These are phyloP conservation scores for Cololabis saira DNA, from an alignment of 2,113 vertebrate species.

Conservation along the genomic window DNA sequence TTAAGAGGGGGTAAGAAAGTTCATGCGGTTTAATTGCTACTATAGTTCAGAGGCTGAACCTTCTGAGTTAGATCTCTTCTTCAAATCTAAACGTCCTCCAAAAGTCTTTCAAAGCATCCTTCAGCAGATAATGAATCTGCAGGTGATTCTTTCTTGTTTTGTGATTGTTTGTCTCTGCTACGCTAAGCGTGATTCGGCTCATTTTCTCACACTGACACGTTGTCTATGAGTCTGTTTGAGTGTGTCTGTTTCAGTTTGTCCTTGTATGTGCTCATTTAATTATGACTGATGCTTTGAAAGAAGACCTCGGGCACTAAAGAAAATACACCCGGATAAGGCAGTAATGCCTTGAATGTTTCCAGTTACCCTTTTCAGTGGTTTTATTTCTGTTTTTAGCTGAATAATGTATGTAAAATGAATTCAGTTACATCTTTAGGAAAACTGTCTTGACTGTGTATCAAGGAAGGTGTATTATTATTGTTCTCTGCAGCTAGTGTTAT, in stretches of 20 bases:
- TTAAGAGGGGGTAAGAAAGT: constrained; percentile 9
- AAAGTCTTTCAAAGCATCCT: constrained; percentile 31
- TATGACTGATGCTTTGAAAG: constrained; percentile 6
- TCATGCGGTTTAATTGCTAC: constrained; percentile 26
- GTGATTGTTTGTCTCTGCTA: constrained; percentile 17
- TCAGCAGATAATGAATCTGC: constrained; percentile 27
- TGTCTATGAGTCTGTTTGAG: neutral
- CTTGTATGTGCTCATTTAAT: constrained; percentile 9
- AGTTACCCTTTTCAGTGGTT: too few species aligned
- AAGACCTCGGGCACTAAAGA: neutral
- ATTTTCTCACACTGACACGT: neutral
- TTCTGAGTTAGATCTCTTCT: constrained; percentile 26
- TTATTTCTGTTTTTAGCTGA: too few species aligned
- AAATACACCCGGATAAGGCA: neutral
- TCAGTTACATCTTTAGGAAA: too few species aligned
- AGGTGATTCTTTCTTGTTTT: constrained; percentile 16
- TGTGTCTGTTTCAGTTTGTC: neutral
- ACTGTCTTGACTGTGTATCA: too few species aligned
- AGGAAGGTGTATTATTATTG: too few species aligned
- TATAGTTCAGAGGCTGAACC: constrained; percentile 22
- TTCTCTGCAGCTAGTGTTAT: too few species aligned
- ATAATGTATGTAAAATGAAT: too few species aligned
- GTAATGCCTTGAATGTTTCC: too few species aligned
- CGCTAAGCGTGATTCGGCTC: neutral
- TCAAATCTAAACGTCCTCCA: constrained; percentile 2